Base-by-base conservation (phyloP, 2,888 invertebrate genomes). In the Ceratothoa steindachneri region DNA sequence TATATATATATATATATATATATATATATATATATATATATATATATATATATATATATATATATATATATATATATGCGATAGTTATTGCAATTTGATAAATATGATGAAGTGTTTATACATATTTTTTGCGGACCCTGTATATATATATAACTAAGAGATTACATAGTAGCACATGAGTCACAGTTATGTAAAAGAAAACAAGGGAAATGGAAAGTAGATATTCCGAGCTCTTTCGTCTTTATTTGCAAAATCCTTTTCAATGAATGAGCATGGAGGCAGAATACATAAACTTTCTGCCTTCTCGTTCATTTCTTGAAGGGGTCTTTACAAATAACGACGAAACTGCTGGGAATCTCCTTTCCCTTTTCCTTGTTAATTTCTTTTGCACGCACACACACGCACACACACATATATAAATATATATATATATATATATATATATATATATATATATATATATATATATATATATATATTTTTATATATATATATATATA, bases 341-440 rank as follows among this genome's bases (percentile, higher is more conserved):
- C n/a, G n/a, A n/a, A n/a, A n/a, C n/a, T n/a, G n/a, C n/a, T n/a
- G n/a, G n/a, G n/a, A n/a, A n/a, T n/a, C n/a, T n/a, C n/a, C n/a
- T n/a, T n/a, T n/a, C n/a, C n/a, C n/a, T n/a, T n/a, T n/a, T n/a
- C n/a, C n/a, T n/a, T n/a, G n/a, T n/a, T 41, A 41, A 9, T 41
- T 41, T 41, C 15, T 41, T 41, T 41, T 41, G 15, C 41, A 41
- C n/a, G n/a, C 41, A 41, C 41, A 41, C 41, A 41, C 41, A 41
- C 41, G 15, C 41, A 27, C 5, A 0, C 30, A 67, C 30, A 29
- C 30, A 27, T 67, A 29, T 67, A 27, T 67, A 67, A 31, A 31
- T 67, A 67, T 67, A 67, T 67, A 67, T 67, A 1, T 31, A 31
- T 67, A 31, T 67, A 31, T 67, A 67, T 67, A 31, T 67, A 31